Conservation (phyloP, 2,888 invertebrate species). For the Lamellibrachia columna region DNA sequence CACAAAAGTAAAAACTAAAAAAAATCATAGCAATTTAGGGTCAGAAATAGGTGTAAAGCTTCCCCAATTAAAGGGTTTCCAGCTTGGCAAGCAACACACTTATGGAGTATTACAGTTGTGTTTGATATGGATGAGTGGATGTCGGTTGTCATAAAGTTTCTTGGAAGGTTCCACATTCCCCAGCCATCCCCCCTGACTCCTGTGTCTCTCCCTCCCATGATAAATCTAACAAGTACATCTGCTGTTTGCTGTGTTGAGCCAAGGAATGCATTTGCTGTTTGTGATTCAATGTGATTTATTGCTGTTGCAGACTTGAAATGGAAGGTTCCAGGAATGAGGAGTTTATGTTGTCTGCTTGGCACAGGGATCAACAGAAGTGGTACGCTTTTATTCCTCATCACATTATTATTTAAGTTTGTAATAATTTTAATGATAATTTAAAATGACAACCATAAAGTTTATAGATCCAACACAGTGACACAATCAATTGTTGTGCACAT, state of each 20-base stretch:
- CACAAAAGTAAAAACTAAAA: too few relatives aligned
- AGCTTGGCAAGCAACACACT: not conserved
- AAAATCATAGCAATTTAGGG: too few relatives aligned
- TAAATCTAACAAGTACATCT: not conserved
- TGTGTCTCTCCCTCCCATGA: not conserved
- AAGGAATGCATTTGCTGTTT: not conserved
- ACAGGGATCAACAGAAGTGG: not conserved
- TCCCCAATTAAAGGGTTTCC: not conserved
- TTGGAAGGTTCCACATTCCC: not conserved
- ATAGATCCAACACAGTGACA: not conserved
- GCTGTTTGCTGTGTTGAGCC: not conserved
- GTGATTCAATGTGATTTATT: not conserved
- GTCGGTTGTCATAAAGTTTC: not conserved
- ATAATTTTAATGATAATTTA: not conserved
- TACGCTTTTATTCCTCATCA: not conserved
- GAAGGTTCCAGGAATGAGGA: not conserved
- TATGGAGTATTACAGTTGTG: not conserved
- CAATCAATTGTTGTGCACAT: not conserved
- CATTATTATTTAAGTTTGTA: not conserved
- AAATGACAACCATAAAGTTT: not conserved
- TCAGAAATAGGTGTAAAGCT: not conserved
- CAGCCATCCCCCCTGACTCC: not conserved
- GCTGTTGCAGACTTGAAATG: not conserved
- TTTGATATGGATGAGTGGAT: not conserved
- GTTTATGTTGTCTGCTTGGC: not conserved